Percentiles rank a stretch among this genome's conserved stretches.
Conservation (phyloP, 2,113 vertebrate species). For the Lepus timidus region DNA sequence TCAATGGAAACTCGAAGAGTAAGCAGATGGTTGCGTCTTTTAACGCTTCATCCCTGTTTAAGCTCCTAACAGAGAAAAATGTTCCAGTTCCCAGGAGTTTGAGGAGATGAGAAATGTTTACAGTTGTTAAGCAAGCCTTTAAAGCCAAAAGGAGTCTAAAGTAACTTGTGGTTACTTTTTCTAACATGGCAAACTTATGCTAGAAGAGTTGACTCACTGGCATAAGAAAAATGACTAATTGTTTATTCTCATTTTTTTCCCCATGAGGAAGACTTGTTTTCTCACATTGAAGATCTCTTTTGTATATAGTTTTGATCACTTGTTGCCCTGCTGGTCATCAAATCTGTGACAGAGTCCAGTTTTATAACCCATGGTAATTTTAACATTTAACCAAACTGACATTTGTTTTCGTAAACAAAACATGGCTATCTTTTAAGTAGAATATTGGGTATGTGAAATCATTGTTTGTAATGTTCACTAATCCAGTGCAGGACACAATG, state of each 20-base stretch:
- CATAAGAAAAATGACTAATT: neutral
- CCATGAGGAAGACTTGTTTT: constrained; percentile 20
- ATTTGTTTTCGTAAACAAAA: neutral
- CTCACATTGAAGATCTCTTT: neutral
- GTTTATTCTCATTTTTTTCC: neutral
- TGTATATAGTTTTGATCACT: neutral
- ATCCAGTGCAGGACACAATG: neutral
- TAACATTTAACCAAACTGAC: neutral
- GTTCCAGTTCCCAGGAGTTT: neutral
- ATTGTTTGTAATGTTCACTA: neutral
- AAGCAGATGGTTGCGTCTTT: neutral
- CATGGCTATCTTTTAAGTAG: neutral
- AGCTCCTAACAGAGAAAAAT: neutral
- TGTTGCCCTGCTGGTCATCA: neutral
- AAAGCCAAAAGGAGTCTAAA: constrained; percentile 5
- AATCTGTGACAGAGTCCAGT: constrained; percentile 7
- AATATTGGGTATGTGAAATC: neutral
- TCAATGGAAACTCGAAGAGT: neutral
- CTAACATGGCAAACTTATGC: neutral
- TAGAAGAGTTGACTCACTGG: neutral
- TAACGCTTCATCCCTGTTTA: neutral
- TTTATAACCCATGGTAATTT: neutral
- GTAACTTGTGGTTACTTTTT: constrained; percentile 17
- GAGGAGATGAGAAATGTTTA: constrained; percentile 16
- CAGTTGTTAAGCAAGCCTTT: constrained; percentile 30